phyloP scores from a whole-genome alignment of 2,888 invertebrate genomes.

The Microctonus aethiopoides region DNA sequence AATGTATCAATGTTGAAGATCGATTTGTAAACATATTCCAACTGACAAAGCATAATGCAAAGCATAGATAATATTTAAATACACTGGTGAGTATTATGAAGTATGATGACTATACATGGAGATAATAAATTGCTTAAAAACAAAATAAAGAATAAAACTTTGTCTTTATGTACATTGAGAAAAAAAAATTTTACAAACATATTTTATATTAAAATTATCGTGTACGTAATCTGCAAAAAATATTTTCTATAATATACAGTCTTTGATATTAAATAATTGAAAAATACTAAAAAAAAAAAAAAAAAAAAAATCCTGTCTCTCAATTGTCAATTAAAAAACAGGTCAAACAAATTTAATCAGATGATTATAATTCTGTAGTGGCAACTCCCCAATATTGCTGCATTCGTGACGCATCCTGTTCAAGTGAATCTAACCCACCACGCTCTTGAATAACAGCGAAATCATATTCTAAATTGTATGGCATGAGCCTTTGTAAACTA shows the following conservation, averaged over 20 bases:
- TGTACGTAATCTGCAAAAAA: not conserved
- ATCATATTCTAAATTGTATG: slow-evolving; percentile 85
- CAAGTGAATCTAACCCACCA: slow-evolving; percentile 78
- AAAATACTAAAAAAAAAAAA: not conserved
- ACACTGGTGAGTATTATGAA: not conserved
- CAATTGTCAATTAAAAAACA: not conserved
- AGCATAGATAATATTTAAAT: not conserved
- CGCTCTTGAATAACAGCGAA: slow-evolving; percentile 86
- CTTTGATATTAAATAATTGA: not conserved
- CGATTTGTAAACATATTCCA: not conserved
- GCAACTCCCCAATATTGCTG: slow-evolving; percentile 93
- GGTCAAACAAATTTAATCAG: not conserved
- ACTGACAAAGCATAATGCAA: not conserved
- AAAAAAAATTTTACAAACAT: no score
- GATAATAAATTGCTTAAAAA: not conserved
- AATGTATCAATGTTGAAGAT: not conserved
- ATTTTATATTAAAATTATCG: no score
- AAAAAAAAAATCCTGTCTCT: not conserved
- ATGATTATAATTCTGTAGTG: slow-evolving; percentile 82
- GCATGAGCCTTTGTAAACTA: slow-evolving; percentile 85
- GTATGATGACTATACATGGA: not conserved
- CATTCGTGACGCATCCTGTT: slow-evolving; percentile 83
- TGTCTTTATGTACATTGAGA: no score
- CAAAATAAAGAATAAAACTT: no score
- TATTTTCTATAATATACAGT: not conserved